Conservation (phyloP, 2,113 vertebrate species). For the Brachypodius melanocephalos region DNA sequence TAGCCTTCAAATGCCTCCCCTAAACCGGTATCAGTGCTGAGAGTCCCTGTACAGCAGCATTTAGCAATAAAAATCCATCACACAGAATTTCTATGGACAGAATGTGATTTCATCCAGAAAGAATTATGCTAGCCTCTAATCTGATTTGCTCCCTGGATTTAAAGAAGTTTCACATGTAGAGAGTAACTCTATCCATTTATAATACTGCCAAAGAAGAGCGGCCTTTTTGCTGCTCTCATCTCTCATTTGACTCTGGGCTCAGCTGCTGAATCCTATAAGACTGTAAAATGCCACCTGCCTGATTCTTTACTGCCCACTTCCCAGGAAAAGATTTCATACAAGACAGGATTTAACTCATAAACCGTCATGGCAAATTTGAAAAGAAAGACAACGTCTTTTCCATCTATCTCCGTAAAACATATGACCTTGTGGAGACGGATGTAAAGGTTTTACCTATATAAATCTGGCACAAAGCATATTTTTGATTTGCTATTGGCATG, state of each 20-base stretch:
- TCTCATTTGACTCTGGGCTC: constrained; percentile 11
- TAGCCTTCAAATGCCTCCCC: not conserved
- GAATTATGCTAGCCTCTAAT: constrained; percentile 43
- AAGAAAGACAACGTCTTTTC: not conserved
- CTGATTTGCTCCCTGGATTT: constrained; percentile 49
- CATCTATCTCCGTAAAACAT: not conserved
- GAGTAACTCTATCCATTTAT: not conserved
- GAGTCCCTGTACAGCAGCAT: not conserved
- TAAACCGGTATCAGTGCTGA: not conserved
- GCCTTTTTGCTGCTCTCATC: not conserved
- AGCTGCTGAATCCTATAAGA: not conserved
- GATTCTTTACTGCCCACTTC: not conserved
- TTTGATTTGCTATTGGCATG: not conserved
- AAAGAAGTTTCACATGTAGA: constrained; percentile 27
- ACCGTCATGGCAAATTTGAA: not conserved
- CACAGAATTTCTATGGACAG: not conserved
- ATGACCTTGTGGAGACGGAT: not conserved
- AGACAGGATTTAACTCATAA: not conserved
- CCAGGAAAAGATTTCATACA: not conserved
- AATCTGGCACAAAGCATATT: not conserved
- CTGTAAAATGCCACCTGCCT: constrained; percentile 30
- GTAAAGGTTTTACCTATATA: not conserved
- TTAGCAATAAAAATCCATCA: constrained; percentile 44
- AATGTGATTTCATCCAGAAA: constrained; percentile 20
- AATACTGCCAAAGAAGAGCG: not conserved